These are phyloP conservation scores for Ahaetulla prasina DNA, from an alignment of 2,113 vertebrate genomes.

Conservation along the genomic window DNA sequence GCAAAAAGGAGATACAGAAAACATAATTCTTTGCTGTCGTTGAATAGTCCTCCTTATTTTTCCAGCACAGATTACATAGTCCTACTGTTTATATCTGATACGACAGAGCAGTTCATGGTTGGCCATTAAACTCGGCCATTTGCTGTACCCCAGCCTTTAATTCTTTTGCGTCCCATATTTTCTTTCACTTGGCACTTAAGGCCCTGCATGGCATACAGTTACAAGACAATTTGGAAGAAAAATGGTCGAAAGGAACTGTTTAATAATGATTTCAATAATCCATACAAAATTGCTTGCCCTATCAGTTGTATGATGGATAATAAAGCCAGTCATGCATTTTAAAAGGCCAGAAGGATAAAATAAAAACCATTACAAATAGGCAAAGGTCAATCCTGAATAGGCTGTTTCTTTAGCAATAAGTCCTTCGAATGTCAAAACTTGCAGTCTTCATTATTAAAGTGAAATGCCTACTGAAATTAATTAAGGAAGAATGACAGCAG, in stretches of 20 bases:
- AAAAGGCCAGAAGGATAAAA: conserved; percentile 16
- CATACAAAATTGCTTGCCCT: neutral
- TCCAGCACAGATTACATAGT: neutral
- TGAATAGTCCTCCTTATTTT: neutral
- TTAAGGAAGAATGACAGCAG: neutral
- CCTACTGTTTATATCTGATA: neutral
- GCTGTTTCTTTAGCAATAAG: neutral
- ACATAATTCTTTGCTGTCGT: neutral
- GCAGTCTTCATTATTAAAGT: neutral
- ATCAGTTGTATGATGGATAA: neutral
- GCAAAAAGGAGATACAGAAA: neutral
- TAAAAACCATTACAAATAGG: neutral
- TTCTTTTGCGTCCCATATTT: neutral
- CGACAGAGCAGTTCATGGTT: neutral
- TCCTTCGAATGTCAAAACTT: neutral
- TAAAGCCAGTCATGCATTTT: neutral
- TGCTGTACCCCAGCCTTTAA: neutral
- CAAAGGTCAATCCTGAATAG: neutral
- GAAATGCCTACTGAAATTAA: neutral
- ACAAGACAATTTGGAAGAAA: neutral
- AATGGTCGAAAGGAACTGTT: neutral
- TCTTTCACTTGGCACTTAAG: neutral
- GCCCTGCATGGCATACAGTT: neutral
- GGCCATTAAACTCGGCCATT: neutral
- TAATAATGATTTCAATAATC: neutral